Base-by-base conservation (phyloP, 2,888 invertebrate species). In the Napeogenes inachia region DNA sequence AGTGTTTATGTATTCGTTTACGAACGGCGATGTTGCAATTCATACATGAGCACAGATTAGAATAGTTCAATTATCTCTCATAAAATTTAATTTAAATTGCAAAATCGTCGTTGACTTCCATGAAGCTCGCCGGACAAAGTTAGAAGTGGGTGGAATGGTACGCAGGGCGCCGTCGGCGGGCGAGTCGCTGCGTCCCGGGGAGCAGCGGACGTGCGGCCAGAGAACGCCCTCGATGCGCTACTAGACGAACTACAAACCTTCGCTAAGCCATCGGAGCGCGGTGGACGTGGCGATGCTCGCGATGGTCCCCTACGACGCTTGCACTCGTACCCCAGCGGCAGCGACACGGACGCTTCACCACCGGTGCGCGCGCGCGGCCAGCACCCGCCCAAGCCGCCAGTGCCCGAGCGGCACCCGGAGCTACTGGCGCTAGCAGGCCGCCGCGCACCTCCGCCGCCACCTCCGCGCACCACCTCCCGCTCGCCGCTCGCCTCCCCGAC, bases 161-260 rank as follows among this genome's bases (percentile, higher is more conserved):
- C 79, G 76, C 87, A 89, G 89, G 89, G 81, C 79, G 70, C 79
- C 83, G 77, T 76, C 75, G 75, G 69, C 81, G 83, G 79, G 72
- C 80, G 89, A 85, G 79, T 73, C 72, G 70, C 74, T 66, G 71
- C 75, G 71, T 69, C 70, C 67, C 67, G 71, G 65, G 72, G 82
- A 81, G 76, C 70, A 71, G 70, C 80, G 71, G 87, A 87, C 66
- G 66, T 82, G 90, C 94, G 95, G 91, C 92, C 96, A 93, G 97
- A 97, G 94, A 97, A 97, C 95, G 96, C 97, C 94, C 96, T 97
- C 95, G 97, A 97, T 94, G 96, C 96, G 94, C 89, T 97, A 95
- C 91, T 97, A 95, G 97, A 97, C 86, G 97, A 97, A 87, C 92
- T 97, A 70, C 96, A 97, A 87, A 97, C 97, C 45, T 97, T 97